Evolutionary conservation across 2,888 invertebrate species (phyloP).

Genomic region (Spodoptera picta): DNA sequence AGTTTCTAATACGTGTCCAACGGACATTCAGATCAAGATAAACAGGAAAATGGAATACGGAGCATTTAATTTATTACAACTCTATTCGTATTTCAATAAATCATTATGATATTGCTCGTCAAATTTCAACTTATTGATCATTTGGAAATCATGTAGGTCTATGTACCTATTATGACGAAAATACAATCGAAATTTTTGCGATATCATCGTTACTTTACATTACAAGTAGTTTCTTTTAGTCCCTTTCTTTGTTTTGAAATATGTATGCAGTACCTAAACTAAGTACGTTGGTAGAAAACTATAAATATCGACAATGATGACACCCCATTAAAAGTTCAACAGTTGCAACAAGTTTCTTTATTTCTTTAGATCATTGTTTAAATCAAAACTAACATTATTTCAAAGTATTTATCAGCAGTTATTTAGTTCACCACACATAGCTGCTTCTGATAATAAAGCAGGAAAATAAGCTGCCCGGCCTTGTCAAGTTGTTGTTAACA

Average conservation of each 20-base stretch:
- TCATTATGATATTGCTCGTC: too few relatives aligned
- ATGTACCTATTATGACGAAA: not conserved
- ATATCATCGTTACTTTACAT: slow-evolving; percentile 15
- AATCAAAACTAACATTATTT: slow-evolving; percentile 4
- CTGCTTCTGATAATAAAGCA: slow-evolving; percentile 53
- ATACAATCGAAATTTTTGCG: slow-evolving; percentile 9
- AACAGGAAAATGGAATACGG: slow-evolving; percentile 40
- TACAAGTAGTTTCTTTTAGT: slow-evolving; percentile 1
- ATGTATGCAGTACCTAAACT: too few relatives aligned
- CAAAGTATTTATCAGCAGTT: slow-evolving; percentile 25
- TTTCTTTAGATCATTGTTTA: too few relatives aligned
- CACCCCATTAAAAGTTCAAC: too few relatives aligned
- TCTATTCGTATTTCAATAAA: too few relatives aligned
- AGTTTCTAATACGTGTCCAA: slow-evolving; percentile 41
- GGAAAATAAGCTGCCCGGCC: slow-evolving; percentile 65
- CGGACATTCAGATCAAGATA: slow-evolving; percentile 16
- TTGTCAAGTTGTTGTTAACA: slow-evolving; percentile 21
- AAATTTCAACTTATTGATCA: too few relatives aligned
- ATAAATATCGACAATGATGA: too few relatives aligned
- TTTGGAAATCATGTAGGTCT: too few relatives aligned
- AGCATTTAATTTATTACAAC: too few relatives aligned
- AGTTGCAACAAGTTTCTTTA: too few relatives aligned
- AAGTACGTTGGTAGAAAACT: too few relatives aligned
- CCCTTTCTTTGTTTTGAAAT: too few relatives aligned
- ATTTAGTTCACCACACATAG: slow-evolving; percentile 34